phyloP scores from a whole-genome alignment of 2,888 invertebrate genomes.

The Pyrrhosoma nymphula region DNA sequence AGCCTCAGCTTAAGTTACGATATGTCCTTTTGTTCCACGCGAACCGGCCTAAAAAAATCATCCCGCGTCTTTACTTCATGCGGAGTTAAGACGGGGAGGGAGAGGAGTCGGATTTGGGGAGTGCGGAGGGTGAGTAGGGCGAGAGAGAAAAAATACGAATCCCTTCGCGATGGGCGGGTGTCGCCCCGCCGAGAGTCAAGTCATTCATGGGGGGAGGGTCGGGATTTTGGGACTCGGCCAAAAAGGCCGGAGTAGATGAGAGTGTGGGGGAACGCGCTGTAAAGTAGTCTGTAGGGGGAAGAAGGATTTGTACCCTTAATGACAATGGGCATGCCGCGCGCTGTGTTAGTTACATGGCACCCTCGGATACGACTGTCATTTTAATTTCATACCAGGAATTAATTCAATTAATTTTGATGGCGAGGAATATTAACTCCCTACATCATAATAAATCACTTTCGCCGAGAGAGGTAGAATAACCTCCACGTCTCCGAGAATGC shows the following conservation, averaged over 20 bases:
- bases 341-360: background rate
- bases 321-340: background rate
- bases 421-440: background rate
- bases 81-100: background rate
- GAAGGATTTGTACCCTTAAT: conserved; percentile 5
- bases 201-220: background rate
- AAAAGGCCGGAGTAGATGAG: background rate
- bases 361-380: background rate
- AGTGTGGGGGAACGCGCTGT: background rate
- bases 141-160: background rate
- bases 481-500: no score
- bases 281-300: background rate
- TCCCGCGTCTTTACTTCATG: background rate
- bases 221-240: background rate
- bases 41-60: background rate
- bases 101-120: background rate
- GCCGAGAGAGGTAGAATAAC: background rate
- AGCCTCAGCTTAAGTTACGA: no score
- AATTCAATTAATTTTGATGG: background rate
- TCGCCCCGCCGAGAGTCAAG: background rate
- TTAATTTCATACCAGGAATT: background rate
- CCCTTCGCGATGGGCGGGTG: background rate
- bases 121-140: background rate
- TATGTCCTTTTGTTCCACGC: no score
- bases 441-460: no score